Conservation (phyloP, 2,797 vertebrate genomes). For the Galago senegalensis region DNA sequence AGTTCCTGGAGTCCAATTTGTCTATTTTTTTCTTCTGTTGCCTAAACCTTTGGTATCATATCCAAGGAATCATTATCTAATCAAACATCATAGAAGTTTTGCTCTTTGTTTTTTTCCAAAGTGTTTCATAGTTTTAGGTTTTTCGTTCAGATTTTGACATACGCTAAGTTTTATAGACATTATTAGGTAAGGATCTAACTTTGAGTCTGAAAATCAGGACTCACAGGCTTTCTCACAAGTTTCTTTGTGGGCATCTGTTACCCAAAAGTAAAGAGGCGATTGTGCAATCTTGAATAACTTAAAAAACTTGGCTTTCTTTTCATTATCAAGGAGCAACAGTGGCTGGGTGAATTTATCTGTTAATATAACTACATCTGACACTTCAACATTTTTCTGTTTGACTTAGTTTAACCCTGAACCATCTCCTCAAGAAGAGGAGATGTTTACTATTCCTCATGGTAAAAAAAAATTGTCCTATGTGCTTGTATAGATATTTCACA, state of each 20-base stretch:
- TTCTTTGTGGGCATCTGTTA: background rate
- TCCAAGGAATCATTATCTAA: background rate
- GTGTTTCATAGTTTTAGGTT: background rate
- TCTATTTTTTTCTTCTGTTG: background rate
- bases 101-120: background rate
- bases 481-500: background rate
- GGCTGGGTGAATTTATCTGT: background rate
- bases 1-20: background rate
- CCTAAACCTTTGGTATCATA: background rate
- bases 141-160: background rate
- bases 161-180: background rate
- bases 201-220: background rate
- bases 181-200: background rate
- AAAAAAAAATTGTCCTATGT: no score
- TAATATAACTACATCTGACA: background rate
- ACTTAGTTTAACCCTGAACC: background rate
- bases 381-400: background rate
- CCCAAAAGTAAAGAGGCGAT: background rate
- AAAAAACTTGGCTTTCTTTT: background rate
- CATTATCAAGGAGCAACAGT: background rate
- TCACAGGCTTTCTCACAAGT: background rate
- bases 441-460: no score
- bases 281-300: background rate
- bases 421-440: background rate
- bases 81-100: background rate